These are phyloP conservation scores for Parasteatoda tepidariorum DNA, from an alignment of 1,140 invertebrate genomes.

Conservation along the genomic window DNA sequence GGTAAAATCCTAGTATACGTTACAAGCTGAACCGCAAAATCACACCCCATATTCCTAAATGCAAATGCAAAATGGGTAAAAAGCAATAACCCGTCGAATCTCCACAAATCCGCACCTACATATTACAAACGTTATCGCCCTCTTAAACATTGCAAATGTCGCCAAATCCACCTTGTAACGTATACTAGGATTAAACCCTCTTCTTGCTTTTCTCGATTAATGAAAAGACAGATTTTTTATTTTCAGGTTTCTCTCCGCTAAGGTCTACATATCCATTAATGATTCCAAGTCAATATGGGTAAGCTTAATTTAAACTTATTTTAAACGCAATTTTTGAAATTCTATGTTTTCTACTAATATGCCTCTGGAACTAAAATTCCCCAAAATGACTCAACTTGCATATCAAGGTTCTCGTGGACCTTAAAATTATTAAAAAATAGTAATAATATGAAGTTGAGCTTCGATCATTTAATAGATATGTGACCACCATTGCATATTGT, in stretches of 20 bases:
- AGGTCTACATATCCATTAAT: constrained; percentile 14
- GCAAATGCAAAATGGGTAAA: no score
- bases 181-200: no score
- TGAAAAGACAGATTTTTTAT: constrained; percentile 36
- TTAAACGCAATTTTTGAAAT: background rate
- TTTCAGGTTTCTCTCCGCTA: constrained; percentile 44
- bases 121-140: no score
- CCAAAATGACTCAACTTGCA: background rate
- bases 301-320: background rate
- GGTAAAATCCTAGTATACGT: no score
- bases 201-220: constrained; percentile 32
- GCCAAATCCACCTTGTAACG: no score
- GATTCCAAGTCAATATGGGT: constrained; percentile 49
- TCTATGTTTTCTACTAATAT: background rate
- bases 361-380: background rate
- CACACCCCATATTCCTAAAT: no score
- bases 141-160: no score
- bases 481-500: background rate
- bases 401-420: background rate
- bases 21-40: no score
- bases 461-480: background rate
- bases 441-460: background rate
- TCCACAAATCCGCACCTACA: no score
- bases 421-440: background rate
- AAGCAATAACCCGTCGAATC: no score